Percentiles rank a stretch among this genome's conserved stretches.
These are phyloP conservation scores for Imbricaverruca yamaguchii DNA, from an alignment of 2,888 invertebrate species.

Conservation along the genomic window DNA sequence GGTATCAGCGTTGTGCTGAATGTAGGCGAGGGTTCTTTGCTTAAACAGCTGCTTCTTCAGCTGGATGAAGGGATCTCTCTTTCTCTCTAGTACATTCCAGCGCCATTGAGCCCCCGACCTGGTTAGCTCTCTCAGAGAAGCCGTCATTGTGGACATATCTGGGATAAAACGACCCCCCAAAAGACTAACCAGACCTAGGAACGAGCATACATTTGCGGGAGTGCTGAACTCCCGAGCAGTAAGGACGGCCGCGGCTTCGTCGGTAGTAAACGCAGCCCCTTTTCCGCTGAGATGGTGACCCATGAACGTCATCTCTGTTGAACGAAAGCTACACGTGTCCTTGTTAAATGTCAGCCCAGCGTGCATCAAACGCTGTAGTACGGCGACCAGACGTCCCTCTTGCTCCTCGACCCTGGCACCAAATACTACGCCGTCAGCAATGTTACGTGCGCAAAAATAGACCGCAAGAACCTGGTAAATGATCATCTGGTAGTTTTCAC, in stretches of 20 bases:
- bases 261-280: neutral
- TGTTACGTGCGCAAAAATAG: neutral
- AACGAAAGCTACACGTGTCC: neutral
- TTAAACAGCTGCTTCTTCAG: neutral
- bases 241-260: neutral
- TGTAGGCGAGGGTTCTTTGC: too few relatives aligned
- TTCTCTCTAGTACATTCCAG: neutral
- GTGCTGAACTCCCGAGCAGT: neutral
- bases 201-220: neutral
- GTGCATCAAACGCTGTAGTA: neutral
- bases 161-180: neutral
- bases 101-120: neutral
- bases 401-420: neutral
- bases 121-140: neutral
- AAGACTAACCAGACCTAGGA: neutral
- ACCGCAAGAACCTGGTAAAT: slow-evolving; percentile 25
- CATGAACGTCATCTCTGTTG: neutral
- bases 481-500: slow-evolving; percentile 9
- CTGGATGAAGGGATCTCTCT: neutral
- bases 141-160: neutral
- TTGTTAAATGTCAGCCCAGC: neutral
- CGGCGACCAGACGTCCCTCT: neutral
- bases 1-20: too few relatives aligned
- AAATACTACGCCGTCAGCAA: neutral
- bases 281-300: neutral